Base-by-base conservation (phyloP, 1,140 invertebrate genomes). In the Aphelinus atriplicis region DNA sequence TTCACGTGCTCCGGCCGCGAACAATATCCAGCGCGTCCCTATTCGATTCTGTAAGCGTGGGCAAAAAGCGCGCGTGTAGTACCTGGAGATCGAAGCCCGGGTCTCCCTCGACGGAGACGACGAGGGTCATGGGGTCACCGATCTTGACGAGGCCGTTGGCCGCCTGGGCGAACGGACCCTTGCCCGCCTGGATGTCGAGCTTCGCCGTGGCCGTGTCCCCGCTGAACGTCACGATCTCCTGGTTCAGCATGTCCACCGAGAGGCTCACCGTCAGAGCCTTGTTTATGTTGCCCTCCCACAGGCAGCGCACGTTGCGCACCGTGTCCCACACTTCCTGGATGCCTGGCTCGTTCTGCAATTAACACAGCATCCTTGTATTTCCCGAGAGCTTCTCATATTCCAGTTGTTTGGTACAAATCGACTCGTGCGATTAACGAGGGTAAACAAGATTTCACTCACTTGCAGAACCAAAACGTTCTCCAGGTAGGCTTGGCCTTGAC, bases 311-410 rank as follows among this genome's bases (percentile, higher is more conserved):
- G 64, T 91, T 89, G 57, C 93, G 89, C 47, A 95, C 91, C 2
- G 92, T 93, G 81, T 95, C 94, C 94, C 94, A 95, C 0, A 94
- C 92, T 88, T 95, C 94, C 85, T 94, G 93, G 78, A 94, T 94
- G 4, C 93, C 94, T 2, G 91, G 90, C 82, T 95, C 94, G 79
- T 95, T 94, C 88, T 93, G 42, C 45, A 58, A 60, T 71, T 62
- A 51, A n/a, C 55, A 60, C 3, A 42, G 45, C 47, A 26, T 26
- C 26, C 26, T 26, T 26, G 26, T 26, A 26, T 26, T 26, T 26
- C 51, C 4, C 51, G 4, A 53, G 51, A 53, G 51, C 9, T 53
- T 53, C 4, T 53, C 51, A 53, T 53, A 53, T 53, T 53, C 51
- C 4, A 9, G 4, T 53, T 53, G 51, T 6, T 9, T 9, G 51